Conservation (phyloP, 2,113 vertebrate species). For the Poecile atricapillus region DNA sequence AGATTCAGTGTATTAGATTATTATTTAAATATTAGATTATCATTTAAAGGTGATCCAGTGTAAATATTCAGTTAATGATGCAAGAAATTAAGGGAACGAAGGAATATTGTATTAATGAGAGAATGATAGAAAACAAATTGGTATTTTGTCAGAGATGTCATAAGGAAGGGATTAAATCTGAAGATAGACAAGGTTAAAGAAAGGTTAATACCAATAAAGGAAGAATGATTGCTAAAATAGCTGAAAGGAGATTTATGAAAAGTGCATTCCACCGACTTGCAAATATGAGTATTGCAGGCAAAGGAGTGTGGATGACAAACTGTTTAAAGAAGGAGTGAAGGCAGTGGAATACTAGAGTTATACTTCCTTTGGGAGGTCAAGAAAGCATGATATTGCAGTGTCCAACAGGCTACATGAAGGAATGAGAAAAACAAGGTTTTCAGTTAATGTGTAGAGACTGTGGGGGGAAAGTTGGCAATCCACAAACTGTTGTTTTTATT, state of each 20-base stretch:
- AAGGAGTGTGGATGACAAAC: constrained; percentile 28
- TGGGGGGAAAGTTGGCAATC: neutral
- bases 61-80: neutral
- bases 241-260: constrained; percentile 30
- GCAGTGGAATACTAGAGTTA: neutral
- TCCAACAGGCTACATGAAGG: neutral
- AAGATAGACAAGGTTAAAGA: constrained; percentile 52
- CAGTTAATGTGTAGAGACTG: neutral
- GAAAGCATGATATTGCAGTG: neutral
- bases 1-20: neutral
- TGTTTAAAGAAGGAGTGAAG: constrained; percentile 39
- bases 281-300: neutral
- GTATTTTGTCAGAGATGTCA: constrained; percentile 18
- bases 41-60: neutral
- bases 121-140: constrained; percentile 22
- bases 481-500: neutral
- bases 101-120: neutral
- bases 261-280: constrained; percentile 16
- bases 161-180: constrained; percentile 21
- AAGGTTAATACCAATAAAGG: constrained; percentile 56
- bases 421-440: neutral
- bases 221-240: constrained; percentile 54
- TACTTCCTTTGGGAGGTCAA: constrained; percentile 41
- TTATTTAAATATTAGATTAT: neutral
- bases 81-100: neutral